Evolutionary conservation across 2,113 vertebrate species (phyloP).

Genomic region (Nansenia antarctica): DNA sequence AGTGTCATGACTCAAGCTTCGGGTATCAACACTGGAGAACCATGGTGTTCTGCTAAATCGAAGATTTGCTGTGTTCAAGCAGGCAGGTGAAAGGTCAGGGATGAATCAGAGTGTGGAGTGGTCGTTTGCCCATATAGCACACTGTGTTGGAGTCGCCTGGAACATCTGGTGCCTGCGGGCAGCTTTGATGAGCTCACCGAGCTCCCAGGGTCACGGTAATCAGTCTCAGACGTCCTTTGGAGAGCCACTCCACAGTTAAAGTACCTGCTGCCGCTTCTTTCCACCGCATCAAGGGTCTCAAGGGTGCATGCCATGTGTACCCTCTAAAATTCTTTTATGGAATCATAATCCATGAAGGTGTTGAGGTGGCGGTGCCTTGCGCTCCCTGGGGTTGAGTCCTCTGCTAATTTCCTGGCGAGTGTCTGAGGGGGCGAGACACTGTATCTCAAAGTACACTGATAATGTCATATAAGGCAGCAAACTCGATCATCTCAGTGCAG

Average conservation of each 20-base stretch:
- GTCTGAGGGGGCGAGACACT: no score
- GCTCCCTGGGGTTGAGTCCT: conserved; percentile 26
- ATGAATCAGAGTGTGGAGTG: conserved; percentile 27
- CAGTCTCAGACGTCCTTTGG: conserved; percentile 31
- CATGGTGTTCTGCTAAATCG: neutral
- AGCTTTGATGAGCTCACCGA: conserved; percentile 28
- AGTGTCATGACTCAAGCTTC: conserved; percentile 11
- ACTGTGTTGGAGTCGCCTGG: conserved; percentile 10
- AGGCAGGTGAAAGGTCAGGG: conserved; percentile 34
- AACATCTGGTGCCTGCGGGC: neutral
- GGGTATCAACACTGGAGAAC: conserved; percentile 21
- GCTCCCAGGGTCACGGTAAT: conserved; percentile 20
- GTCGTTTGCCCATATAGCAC: neutral
- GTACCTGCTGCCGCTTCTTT: conserved; percentile 17
- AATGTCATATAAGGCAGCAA: neutral
- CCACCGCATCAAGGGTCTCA: conserved; percentile 44
- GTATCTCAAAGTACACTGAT: no score
- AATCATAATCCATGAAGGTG: conserved; percentile 11
- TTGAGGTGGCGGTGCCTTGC: neutral
- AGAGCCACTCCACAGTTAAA: conserved; percentile 26
- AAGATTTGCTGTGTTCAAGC: conserved; percentile 14
- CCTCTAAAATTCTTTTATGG: conserved; percentile 14
- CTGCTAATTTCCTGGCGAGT: conserved; percentile 51
- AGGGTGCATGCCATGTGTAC: no score
- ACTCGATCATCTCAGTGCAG: neutral